These are phyloP conservation scores for Upupa epops DNA, from an alignment of 2,113 vertebrate species.

Conservation along the genomic window DNA sequence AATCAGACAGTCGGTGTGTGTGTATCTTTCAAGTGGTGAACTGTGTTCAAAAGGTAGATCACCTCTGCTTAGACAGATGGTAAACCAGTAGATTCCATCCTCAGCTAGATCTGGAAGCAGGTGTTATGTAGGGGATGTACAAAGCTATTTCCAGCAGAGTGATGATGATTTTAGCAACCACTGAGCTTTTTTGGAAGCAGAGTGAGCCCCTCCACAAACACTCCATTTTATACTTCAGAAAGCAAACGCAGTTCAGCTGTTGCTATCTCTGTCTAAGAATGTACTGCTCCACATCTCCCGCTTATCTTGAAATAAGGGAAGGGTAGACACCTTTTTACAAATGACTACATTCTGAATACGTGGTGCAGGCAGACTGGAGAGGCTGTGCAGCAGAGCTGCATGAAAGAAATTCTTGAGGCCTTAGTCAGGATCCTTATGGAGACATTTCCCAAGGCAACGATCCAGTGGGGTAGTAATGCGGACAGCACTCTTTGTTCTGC, in stretches of 20 bases:
- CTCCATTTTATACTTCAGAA: neutral
- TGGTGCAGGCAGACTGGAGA: neutral
- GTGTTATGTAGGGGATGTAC: neutral
- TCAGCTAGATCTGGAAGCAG: neutral
- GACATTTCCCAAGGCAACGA: neutral
- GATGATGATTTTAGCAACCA: neutral
- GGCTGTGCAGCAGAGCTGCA: neutral
- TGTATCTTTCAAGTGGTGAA: neutral
- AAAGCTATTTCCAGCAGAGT: neutral
- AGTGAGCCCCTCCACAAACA: neutral
- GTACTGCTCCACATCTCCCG: neutral
- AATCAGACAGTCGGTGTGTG: neutral
- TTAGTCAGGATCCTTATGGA: neutral
- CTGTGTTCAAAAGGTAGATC: conserved; percentile 4
- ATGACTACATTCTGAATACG: neutral
- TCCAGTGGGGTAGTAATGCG: fast-evolving
- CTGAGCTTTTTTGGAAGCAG: neutral
- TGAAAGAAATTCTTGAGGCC: neutral
- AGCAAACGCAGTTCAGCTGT: neutral
- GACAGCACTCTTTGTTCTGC: fast-evolving
- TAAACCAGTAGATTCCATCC: neutral
- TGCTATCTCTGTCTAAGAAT: neutral
- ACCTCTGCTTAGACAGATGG: neutral
- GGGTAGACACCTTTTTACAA: neutral
- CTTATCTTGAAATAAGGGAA: neutral